phyloP scores from a whole-genome alignment of 2,797 vertebrate genomes.

The Gallirallus australis region DNA sequence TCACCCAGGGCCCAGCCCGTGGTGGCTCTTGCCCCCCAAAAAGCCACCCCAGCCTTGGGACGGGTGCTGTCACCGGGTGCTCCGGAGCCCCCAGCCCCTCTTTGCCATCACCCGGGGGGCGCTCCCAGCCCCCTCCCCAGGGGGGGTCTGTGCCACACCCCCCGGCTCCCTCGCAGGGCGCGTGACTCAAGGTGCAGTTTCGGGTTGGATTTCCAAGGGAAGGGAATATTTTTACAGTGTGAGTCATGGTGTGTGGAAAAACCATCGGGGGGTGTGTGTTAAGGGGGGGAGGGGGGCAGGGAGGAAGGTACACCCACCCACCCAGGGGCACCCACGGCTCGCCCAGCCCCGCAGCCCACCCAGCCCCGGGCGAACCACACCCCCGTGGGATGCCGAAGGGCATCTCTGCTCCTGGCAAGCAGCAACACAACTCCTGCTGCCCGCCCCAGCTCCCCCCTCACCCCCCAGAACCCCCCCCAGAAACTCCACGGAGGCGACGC shows the following conservation, averaged over 20 bases:
- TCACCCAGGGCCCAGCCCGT: fast-evolving
- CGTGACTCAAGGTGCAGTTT: neutral
- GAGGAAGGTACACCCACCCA: no score
- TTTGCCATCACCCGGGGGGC: fast-evolving
- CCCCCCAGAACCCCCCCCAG: neutral
- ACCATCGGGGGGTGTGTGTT: neutral
- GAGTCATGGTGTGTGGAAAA: conserved; percentile 13
- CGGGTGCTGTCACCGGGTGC: no score
- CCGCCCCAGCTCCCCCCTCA: no score
- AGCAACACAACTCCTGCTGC: no score
- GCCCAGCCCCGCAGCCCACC: no score
- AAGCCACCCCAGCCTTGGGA: neutral
- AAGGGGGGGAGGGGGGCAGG: neutral
- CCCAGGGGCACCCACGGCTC: no score
- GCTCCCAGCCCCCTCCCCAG: fast-evolving
- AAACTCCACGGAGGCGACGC: conserved; percentile 17
- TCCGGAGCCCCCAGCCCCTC: neutral
- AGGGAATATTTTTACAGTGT: conserved; percentile 38
- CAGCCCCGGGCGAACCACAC: neutral
- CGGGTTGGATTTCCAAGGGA: neutral
- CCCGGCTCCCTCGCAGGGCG: neutral
- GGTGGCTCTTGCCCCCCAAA: fast-evolving
- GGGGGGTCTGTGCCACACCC: neutral
- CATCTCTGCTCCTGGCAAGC: no score
- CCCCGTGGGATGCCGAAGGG: no score